Evolutionary conservation across 2,888 invertebrate genomes (phyloP), one percentile per base, ranked within the genome.

Genomic region (Pherbina coryleti): DNA sequence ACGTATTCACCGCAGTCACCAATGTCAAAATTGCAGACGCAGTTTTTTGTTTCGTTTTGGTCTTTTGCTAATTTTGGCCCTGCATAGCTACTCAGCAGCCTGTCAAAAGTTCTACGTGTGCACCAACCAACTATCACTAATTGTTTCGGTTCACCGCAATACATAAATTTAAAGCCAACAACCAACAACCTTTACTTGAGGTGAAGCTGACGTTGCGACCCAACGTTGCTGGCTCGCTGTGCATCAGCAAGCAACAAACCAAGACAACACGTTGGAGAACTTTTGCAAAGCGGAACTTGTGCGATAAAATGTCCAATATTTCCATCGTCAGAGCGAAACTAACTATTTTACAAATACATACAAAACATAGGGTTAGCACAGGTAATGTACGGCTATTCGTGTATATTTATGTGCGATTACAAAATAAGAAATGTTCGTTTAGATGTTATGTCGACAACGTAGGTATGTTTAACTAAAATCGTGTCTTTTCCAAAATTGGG

Each of bases 121-220:
- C 55, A 75, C 67, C 75, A 66, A 75, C 73, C 82, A 83, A 83
- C 83, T 83, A 82, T 83, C 83, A 82, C 83, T 84, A 84, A 84
- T 84, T 84, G 82, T 82, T 83, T 81, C 82, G 84, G 84, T 82
- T 83, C 82, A 83, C 84, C 84, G 84, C 84, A 84, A 82, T 83
- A 83, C 83, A 84, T 84, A 84, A 84, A 84, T 84, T 82, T 82
- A 83, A 79, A 79, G 80, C 79, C 81, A 80, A 77, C 75, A 78
- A 79, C 76, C 66, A 73, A 75, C 75, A 75, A 75, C 71, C 22
- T 44, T 72, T 72, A 77, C 80, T 80, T 80, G 79, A 81, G 81
- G 81, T 80, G 62, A 62, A 67, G 51, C 74, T 53, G 17, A 22
- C 75, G 66, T 53, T 51, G 11, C 55, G 37, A 22, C 72, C 37